phyloP scores from a whole-genome alignment of 2,797 vertebrate genomes.

The Coccyzus lansbergi region DNA sequence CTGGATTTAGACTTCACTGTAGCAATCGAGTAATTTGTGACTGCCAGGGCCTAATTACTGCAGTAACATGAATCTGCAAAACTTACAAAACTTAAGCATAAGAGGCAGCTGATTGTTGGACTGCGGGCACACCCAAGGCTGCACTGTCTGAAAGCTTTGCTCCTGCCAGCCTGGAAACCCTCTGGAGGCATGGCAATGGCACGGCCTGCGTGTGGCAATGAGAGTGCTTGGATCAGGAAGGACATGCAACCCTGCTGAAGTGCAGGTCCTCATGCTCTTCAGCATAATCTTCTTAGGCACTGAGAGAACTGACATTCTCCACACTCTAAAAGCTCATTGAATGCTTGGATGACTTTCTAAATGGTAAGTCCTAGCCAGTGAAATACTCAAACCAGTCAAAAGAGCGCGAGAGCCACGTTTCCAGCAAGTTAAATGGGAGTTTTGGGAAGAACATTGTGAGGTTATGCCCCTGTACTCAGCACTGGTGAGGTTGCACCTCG shows the following conservation, averaged over 20 bases:
- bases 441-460: not conserved
- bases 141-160: not conserved
- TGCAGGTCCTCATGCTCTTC: not conserved
- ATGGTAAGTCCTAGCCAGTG: not conserved
- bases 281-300: not conserved
- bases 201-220: accelerated
- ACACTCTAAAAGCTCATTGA: not conserved
- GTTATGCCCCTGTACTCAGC: not conserved
- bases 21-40: constrained; percentile 42
- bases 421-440: not conserved
- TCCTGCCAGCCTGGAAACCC: not conserved
- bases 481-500: no score
- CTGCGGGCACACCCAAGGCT: not conserved
- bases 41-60: constrained; percentile 66
- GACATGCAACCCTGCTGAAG: not conserved
- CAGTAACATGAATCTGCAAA: constrained; percentile 53
- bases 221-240: accelerated
- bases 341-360: constrained; percentile 3
- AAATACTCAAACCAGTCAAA: not conserved
- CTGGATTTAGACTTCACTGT: constrained; percentile 44
- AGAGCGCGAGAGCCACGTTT: not conserved
- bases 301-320: not conserved
- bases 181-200: accelerated
- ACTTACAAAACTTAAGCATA: not conserved
- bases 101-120: not conserved